These are phyloP conservation scores for Augochlorella aurata DNA, from an alignment of 2,888 invertebrate species.

Conservation along the genomic window DNA sequence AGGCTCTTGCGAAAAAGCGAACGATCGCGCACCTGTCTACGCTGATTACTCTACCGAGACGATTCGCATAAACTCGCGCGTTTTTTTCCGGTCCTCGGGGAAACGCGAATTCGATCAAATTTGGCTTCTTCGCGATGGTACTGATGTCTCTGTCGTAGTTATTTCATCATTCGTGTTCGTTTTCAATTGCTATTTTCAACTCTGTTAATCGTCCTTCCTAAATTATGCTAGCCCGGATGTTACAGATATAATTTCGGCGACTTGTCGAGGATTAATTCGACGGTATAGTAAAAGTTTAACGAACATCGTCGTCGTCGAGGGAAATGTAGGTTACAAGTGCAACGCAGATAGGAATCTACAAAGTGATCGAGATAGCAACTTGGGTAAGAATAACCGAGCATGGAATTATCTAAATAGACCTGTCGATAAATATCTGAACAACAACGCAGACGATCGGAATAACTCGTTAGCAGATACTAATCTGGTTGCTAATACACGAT, in stretches of 20 bases:
- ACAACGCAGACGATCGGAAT: neutral
- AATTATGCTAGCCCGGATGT: neutral
- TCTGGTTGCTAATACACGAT: neutral
- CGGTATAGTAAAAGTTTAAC: neutral
- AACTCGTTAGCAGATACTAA: neutral
- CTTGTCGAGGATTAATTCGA: neutral
- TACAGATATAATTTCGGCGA: neutral
- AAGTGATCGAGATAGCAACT: neutral
- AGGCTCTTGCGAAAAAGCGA: neutral
- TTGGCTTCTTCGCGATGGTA: too few species aligned
- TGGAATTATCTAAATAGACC: neutral
- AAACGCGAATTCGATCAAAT: too few species aligned
- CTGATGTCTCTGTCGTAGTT: too few species aligned
- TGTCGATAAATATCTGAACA: neutral
- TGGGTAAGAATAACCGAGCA: neutral
- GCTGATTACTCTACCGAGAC: neutral
- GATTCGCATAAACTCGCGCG: too few species aligned
- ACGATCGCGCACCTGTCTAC: neutral
- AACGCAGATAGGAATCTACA: neutral
- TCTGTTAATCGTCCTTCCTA: neutral
- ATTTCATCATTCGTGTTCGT: too few species aligned
- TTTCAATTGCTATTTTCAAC: neutral
- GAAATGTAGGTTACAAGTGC: neutral
- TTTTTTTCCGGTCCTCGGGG: too few species aligned
- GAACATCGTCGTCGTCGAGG: neutral